These are phyloP conservation scores for Argyresthia goedartella DNA, from an alignment of 2,888 invertebrate genomes.

Conservation along the genomic window DNA sequence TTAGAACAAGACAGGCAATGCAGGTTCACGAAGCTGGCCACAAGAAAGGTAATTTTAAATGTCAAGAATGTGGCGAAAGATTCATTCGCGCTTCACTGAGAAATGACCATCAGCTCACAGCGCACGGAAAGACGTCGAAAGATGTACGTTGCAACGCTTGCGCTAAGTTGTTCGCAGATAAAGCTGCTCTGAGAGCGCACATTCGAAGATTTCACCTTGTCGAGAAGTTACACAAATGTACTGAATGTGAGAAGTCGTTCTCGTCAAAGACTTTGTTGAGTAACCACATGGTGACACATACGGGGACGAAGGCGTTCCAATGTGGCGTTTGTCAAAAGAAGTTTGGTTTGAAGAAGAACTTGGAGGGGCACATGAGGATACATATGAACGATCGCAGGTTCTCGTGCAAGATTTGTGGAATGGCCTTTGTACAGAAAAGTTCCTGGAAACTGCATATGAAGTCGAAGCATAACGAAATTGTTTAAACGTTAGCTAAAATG, in stretches of 20 bases:
- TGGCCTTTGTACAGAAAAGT: constrained; percentile 54
- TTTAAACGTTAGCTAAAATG: constrained; percentile 17
- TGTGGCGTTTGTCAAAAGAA: constrained; percentile 47
- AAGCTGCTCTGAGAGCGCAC: constrained; percentile 49
- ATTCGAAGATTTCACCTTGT: constrained; percentile 54
- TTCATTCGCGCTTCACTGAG: constrained; percentile 61
- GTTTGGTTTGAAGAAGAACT: constrained; percentile 51
- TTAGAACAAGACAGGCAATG: constrained; percentile 48
- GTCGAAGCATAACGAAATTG: constrained; percentile 49
- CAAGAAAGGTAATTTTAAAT: constrained; percentile 39
- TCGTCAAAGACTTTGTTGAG: constrained; percentile 51
- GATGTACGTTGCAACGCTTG: constrained; percentile 20
- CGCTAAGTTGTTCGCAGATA: constrained; percentile 30
- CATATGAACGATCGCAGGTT: constrained; percentile 56
- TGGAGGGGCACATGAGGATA: constrained; percentile 55
- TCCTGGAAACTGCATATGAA: constrained; percentile 56
- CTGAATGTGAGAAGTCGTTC: constrained; percentile 51
- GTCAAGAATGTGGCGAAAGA: constrained; percentile 51
- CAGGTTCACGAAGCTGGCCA: constrained; percentile 53
- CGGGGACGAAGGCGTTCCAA: constrained; percentile 46
- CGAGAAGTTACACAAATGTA: constrained; percentile 44
- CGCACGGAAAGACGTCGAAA: constrained; percentile 53
- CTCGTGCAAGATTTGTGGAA: constrained; percentile 42
- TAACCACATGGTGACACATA: constrained; percentile 57
- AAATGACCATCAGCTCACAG: constrained; percentile 55